phyloP scores from a whole-genome alignment of 2,113 vertebrate genomes.

The Siniperca knerii region DNA sequence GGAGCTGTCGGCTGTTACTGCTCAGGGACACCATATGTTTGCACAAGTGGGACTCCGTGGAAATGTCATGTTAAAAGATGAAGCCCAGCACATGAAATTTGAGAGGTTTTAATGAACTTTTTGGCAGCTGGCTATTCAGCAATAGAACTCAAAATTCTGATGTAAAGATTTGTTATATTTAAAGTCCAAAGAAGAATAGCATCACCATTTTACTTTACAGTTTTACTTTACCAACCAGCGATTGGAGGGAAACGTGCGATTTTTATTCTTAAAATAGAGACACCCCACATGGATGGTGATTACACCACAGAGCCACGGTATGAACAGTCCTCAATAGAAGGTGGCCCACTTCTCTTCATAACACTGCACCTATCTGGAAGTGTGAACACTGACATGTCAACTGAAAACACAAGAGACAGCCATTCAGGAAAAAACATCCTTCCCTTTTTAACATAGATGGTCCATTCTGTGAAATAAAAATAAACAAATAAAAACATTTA shows the following conservation, averaged over 20 bases:
- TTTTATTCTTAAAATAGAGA: slow-evolving; percentile 52
- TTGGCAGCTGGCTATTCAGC: background rate
- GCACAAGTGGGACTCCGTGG: background rate
- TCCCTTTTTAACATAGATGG: background rate
- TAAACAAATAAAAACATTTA: background rate
- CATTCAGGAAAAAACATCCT: slow-evolving; percentile 5
- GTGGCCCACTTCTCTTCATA: slow-evolving; percentile 69
- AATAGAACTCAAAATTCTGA: background rate
- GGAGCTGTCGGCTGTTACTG: slow-evolving; percentile 11
- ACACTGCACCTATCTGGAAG: slow-evolving; percentile 35
- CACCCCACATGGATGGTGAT: slow-evolving; percentile 37
- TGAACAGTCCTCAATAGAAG: slow-evolving; percentile 55
- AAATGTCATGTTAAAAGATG: slow-evolving; percentile 39
- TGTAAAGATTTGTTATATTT: background rate
- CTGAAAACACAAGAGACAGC: slow-evolving; percentile 22
- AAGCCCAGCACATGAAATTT: slow-evolving; percentile 7
- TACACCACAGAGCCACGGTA: slow-evolving; percentile 30
- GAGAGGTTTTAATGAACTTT: slow-evolving; percentile 19
- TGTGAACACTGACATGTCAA: slow-evolving; percentile 42
- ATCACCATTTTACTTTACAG: background rate
- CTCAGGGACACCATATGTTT: slow-evolving; percentile 34
- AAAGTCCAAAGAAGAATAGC: background rate
- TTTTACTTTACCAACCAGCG: background rate
- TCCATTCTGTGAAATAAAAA: slow-evolving; percentile 8
- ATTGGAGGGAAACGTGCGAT: background rate